Evolutionary conservation across 53 echinoderm and acorn worm species (phyloP).

Genomic region (Echinometra lucunter): DNA sequence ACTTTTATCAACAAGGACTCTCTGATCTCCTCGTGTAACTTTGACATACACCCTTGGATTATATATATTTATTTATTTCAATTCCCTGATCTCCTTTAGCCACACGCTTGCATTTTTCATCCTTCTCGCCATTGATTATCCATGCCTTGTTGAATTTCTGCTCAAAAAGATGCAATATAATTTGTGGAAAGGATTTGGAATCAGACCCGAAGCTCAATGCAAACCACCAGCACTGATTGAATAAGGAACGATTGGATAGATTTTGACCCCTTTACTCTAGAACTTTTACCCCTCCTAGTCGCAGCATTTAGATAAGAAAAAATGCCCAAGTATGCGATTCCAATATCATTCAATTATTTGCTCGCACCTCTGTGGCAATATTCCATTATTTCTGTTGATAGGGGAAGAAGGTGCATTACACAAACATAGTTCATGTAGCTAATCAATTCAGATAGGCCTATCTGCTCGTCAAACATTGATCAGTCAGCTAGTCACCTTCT

Average conservation of each 20-base stretch:
- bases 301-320: background rate
- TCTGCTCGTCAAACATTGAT: constrained; percentile 44
- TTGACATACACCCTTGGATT: constrained; percentile 1
- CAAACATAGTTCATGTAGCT: constrained; percentile 21
- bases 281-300: background rate
- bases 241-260: constrained; percentile 13
- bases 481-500: background rate
- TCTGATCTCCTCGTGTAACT: background rate
- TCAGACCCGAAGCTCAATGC: background rate
- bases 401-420: constrained; percentile 7
- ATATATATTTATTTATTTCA: constrained; percentile 29
- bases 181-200: background rate
- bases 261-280: background rate
- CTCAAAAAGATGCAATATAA: background rate
- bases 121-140: background rate
- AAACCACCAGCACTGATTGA: constrained; percentile 9
- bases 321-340: background rate
- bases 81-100: background rate
- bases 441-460: background rate
- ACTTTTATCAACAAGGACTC: background rate
- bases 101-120: background rate
- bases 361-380: background rate
- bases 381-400: background rate
- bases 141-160: constrained; percentile 8
- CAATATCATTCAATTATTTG: background rate